Base-by-base conservation (phyloP, 2,113 vertebrate genomes). In the Pardalotus punctatus region DNA sequence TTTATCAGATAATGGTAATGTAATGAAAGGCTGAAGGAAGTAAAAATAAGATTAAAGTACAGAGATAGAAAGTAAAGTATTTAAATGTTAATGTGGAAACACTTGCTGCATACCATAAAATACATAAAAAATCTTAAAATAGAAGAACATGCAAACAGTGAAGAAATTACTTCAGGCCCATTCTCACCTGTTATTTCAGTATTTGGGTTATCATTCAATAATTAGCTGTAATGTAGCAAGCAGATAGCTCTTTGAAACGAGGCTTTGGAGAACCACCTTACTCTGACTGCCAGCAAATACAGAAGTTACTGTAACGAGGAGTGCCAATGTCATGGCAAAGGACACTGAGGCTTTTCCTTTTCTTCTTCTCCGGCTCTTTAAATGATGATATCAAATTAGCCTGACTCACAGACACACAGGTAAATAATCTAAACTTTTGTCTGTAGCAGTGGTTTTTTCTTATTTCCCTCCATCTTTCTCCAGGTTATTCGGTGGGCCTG, bases 1-100 rank as follows among this genome's bases (percentile, higher is more conserved):
- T 88, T 88, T 86, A 97, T 92, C 85, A 94, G 92, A 80, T 86
- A 95, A 85, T 43, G 48, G 15, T 35, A 82, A 86, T 58, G 67
- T 73, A 87, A 82, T 69, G 66, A 90, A 92, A 88, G 25, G 71
- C 66, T 72, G 76, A 95, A 94, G 66, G 62, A 88, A 82, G 38
- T 53, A 94, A 86, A 57, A 86, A 53, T 88, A 74, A 85, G 79
- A 90, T 96, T 81, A 71, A 85, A 85, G 36, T 60, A 76, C 19
- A 67, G 35, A 81, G 53, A 82, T 17, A 87, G 73, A 86, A 91
- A 86, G 42, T 61, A 18, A 78, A 67, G 50, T 56, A 90, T 88
- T 69, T 86, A 90, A 90, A 92, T 62, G 48, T 50, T 80, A 82
- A 90, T 81, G 45, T 77, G 58, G 66, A 76, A 88, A 81, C 4